phyloP scores from a whole-genome alignment of 1,140 invertebrate species.

The Portunus trituberculatus region DNA sequence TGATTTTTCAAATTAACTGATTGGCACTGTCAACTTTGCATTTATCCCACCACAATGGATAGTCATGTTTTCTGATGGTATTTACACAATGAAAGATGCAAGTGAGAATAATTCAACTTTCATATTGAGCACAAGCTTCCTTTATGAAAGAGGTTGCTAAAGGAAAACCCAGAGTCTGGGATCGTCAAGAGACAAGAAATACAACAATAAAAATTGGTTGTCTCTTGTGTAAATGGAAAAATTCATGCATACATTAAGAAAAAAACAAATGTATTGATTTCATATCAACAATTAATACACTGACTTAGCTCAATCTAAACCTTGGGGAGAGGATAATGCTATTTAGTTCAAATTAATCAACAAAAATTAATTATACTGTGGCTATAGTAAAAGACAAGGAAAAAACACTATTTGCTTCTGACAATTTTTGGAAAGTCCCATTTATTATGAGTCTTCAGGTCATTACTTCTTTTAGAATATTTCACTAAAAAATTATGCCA shows the following conservation, averaged over 20 bases:
- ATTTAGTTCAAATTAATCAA: no score
- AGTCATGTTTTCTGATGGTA: no score
- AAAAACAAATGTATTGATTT: neutral
- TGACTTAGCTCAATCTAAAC: neutral
- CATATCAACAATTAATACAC: neutral
- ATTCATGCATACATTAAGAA: neutral
- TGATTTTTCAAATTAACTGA: no score
- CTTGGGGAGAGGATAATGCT: neutral
- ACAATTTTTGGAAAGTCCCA: neutral
- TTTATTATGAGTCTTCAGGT: neutral
- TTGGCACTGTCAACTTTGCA: no score
- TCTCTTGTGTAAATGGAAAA: neutral
- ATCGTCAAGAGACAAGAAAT: neutral
- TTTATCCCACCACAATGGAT: no score
- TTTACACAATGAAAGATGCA: no score
- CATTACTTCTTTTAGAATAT: neutral
- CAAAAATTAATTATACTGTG: no score
- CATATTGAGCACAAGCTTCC: no score
- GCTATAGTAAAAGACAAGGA: no score
- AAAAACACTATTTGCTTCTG: no score
- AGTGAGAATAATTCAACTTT: no score
- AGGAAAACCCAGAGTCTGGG: neutral
- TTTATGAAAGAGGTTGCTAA: neutral
- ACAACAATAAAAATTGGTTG: neutral
- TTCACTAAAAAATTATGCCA: neutral